A percentile compares a stretch with the other conserved stretches of the same genome.
Conservation (phyloP, 2,797 vertebrate species). For the Eospalax fontanierii region DNA sequence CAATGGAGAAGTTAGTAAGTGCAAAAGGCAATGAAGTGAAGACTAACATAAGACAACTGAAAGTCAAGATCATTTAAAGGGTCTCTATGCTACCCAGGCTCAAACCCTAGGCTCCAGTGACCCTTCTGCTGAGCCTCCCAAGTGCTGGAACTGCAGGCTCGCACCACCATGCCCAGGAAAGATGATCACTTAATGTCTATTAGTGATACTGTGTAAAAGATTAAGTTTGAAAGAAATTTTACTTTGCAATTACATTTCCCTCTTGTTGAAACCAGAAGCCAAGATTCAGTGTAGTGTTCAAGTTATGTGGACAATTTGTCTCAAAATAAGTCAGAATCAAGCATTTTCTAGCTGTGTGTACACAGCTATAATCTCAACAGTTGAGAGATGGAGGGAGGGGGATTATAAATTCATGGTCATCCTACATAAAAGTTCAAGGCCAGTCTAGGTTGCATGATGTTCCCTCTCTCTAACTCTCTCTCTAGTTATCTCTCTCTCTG, state of each 20-base stretch:
- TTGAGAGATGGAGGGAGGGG: neutral
- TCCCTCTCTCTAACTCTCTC: neutral
- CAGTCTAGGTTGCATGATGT: neutral
- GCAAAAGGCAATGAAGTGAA: neutral
- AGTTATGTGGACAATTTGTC: neutral
- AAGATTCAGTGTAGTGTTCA: neutral
- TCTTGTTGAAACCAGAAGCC: neutral
- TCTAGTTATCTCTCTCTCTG: neutral
- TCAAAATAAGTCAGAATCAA: neutral
- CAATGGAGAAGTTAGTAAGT: neutral
- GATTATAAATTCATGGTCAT: neutral
- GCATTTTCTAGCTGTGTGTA: neutral
- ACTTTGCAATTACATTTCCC: neutral
- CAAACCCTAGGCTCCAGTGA: neutral
- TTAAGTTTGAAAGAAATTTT: neutral
- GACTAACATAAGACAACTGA: neutral
- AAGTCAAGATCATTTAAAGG: neutral
- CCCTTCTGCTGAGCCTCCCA: neutral
- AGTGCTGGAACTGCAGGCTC: neutral
- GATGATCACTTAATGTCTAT: neutral
- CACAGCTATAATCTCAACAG: neutral
- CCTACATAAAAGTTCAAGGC: neutral
- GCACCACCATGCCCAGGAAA: neutral
- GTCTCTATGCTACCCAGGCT: neutral
- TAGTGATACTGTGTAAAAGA: neutral